Evolutionary conservation across 2,113 vertebrate species (phyloP).

Genomic region (Puntigrus tetrazona): DNA sequence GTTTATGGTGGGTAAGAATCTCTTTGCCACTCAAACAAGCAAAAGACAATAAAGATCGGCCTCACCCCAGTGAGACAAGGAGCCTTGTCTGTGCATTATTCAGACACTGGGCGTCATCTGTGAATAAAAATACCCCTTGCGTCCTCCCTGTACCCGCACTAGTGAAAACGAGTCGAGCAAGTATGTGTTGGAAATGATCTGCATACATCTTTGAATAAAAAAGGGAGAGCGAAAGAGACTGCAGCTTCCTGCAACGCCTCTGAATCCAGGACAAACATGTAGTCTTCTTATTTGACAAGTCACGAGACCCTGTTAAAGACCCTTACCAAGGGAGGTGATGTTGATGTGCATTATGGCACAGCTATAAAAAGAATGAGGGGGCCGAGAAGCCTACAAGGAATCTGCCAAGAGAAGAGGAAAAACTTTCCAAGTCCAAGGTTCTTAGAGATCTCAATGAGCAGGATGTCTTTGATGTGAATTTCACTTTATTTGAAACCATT

Average conservation of each 20-base stretch:
- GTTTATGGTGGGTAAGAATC: slow-evolving; percentile 52
- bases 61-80: slow-evolving; percentile 55
- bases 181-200: slow-evolving; percentile 72
- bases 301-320: slow-evolving; percentile 46
- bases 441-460: neutral
- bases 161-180: slow-evolving; percentile 72
- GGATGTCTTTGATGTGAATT: neutral
- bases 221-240: slow-evolving; percentile 20
- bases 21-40: slow-evolving; percentile 47
- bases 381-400: slow-evolving; percentile 10
- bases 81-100: slow-evolving; percentile 58
- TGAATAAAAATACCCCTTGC: slow-evolving; percentile 57
- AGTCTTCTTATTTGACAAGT: slow-evolving; percentile 44
- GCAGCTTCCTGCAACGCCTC: slow-evolving; percentile 27
- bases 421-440: slow-evolving; percentile 10
- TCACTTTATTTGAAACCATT: slow-evolving; percentile 35
- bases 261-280: slow-evolving; percentile 30
- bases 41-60: slow-evolving; percentile 56
- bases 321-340: slow-evolving; percentile 1
- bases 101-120: slow-evolving; percentile 56
- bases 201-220: slow-evolving; percentile 59
- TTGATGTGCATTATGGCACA: slow-evolving; percentile 19
- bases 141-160: slow-evolving; percentile 65
- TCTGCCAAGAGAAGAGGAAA: slow-evolving; percentile 29
- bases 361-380: slow-evolving; percentile 46